Conservation (phyloP, 2,888 invertebrate genomes). For the Philaethria dido region DNA sequence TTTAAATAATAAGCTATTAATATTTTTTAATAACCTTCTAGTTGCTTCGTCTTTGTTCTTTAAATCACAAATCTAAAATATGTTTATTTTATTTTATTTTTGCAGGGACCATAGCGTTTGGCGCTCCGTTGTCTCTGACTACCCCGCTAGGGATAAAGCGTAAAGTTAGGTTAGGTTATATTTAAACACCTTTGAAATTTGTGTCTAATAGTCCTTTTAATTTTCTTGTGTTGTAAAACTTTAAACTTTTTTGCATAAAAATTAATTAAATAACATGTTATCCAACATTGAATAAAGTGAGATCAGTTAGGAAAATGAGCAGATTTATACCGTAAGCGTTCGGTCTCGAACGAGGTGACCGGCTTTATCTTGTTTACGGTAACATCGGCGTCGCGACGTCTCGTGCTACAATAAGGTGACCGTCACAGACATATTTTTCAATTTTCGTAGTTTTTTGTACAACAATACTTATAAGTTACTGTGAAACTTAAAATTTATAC, state of each 20-base stretch:
- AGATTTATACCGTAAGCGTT: slow-evolving; percentile 66
- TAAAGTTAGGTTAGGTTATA: too few relatives aligned
- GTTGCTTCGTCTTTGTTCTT: too few relatives aligned
- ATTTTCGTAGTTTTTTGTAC: slow-evolving; percentile 48
- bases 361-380: slow-evolving; percentile 72
- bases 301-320: slow-evolving; percentile 60
- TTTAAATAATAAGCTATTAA: too few relatives aligned
- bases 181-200: too few relatives aligned
- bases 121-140: too few relatives aligned
- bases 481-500: not conserved
- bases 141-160: too few relatives aligned
- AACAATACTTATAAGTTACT: slow-evolving; percentile 34
- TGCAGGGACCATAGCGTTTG: too few relatives aligned
- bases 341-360: slow-evolving; percentile 42
- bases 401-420: slow-evolving; percentile 50
- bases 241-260: not conserved
- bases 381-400: slow-evolving; percentile 56
- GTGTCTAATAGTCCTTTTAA: too few relatives aligned
- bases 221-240: too few relatives aligned
- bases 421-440: slow-evolving; percentile 51
- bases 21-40: too few relatives aligned
- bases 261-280: slow-evolving; percentile 1
- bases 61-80: too few relatives aligned
- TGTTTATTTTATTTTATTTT: too few relatives aligned
- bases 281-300: slow-evolving; percentile 20